Evolutionary conservation across 1,140 invertebrate species (phyloP).

Genomic region (Acyrthosiphon pisum): DNA sequence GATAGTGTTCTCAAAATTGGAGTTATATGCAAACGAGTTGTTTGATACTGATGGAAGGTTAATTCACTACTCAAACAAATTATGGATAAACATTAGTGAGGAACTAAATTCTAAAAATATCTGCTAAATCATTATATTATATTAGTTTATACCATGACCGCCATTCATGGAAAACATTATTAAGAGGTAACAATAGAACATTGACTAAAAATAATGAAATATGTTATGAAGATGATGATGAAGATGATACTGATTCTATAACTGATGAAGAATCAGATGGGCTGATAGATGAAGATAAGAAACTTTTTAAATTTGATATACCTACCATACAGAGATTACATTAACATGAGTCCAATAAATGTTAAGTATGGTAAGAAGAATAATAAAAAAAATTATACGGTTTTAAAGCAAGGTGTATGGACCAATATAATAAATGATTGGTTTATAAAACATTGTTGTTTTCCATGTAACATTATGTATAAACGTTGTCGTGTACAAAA

Average conservation of each 20-base stretch:
- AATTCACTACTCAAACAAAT: neutral
- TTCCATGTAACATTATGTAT: neutral
- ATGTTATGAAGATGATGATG: neutral
- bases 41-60: neutral
- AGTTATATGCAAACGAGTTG: neutral
- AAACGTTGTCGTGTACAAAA: slow-evolving; percentile 13
- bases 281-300: neutral
- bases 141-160: neutral
- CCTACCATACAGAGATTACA: neutral
- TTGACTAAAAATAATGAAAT: neutral
- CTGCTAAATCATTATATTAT: neutral
- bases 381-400: neutral
- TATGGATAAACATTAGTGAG: neutral
- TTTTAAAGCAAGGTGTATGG: neutral
- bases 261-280: neutral
- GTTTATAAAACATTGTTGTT: neutral
- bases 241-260: neutral
- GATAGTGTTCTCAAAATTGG: neutral
- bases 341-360: neutral
- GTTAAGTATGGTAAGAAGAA: neutral
- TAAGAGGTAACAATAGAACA: neutral
- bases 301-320: too few relatives aligned
- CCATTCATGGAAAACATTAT: neutral
- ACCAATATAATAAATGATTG: neutral
- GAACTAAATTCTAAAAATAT: neutral